Evolutionary conservation across 2,113 vertebrate genomes (phyloP), one percentile per base, ranked within the genome.

Genomic region (Dicrurus megarhynchus): DNA sequence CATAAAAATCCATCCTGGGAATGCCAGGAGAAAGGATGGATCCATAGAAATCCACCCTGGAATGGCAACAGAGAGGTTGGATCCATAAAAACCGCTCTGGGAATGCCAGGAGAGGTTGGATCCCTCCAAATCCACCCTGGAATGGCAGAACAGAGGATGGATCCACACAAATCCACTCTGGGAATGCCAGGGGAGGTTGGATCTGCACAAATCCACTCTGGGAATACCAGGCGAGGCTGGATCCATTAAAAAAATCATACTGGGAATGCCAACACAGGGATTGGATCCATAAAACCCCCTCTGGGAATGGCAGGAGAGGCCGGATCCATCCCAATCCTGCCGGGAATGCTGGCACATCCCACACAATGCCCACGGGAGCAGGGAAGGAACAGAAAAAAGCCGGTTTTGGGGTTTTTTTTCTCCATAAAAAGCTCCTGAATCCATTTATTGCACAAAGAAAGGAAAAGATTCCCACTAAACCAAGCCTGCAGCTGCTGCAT

Each of bases 401-500:
- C 6, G 0, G 6, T 26, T 13, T 11, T 8, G 19, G n/a, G 12
- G 3, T 9, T n/a, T 57, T 21, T 37, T 10, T 39, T 7, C 55
- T 76, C 71, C 53, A 33, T 59, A 52, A 94, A 96, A 95, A 94
- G 60, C 89, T 49, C 74, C 89, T 37, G 47, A 65, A 77, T 86
- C 53, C 89, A 15, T 90, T 96, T 97, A 96, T 94, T 97, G 96
- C 92, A 96, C 92, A 74, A 89, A 91, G 90, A 74, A 57, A 73
- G 63, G 65, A 69, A 67, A 82, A 78, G 70, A 53, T 60, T 80
- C 87, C 32, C 88, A 37, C 81, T 16, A 14, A 55, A 41, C 26
- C 79, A 91, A 71, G 12, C 70, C 84, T 84, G 76, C 83, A 90
- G 84, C 64, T 44, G 74, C 80, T 13, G 68, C 39, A 60, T 71